These are phyloP conservation scores for Cryptoleucopteryx plumbea DNA, from an alignment of 2,113 vertebrate genomes.

Conservation along the genomic window DNA sequence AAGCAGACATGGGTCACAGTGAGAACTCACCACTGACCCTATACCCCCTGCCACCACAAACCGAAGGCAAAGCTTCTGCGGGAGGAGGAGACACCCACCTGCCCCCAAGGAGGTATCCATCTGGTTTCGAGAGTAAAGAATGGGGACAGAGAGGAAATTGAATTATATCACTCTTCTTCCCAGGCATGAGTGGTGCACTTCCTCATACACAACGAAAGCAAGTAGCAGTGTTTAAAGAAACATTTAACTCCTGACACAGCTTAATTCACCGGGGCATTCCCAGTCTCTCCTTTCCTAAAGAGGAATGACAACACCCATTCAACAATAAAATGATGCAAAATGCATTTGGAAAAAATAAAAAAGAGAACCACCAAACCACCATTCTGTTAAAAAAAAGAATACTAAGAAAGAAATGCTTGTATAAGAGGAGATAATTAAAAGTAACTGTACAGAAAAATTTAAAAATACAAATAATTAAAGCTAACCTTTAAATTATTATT, in stretches of 20 bases:
- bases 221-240: neutral
- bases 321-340: neutral
- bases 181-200: neutral
- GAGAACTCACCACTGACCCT: neutral
- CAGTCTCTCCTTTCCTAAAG: neutral
- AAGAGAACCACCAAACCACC: neutral
- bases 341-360: neutral
- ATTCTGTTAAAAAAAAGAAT: neutral
- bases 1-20: neutral
- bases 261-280: neutral
- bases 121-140: neutral
- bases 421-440: neutral
- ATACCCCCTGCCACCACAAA: neutral
- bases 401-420: neutral
- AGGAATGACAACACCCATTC: neutral
- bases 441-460: neutral
- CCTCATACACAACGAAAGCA: neutral
- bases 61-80: rapidly evolving
- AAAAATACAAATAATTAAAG: neutral
- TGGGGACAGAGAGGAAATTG: neutral
- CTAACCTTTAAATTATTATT: neutral
- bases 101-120: neutral
- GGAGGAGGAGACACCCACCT: neutral
- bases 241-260: neutral
- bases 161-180: neutral